A percentile compares a stretch with the other conserved stretches of the same genome.
phyloP scores from a whole-genome alignment of 1,140 invertebrate genomes.

The Atta cephalotes region DNA sequence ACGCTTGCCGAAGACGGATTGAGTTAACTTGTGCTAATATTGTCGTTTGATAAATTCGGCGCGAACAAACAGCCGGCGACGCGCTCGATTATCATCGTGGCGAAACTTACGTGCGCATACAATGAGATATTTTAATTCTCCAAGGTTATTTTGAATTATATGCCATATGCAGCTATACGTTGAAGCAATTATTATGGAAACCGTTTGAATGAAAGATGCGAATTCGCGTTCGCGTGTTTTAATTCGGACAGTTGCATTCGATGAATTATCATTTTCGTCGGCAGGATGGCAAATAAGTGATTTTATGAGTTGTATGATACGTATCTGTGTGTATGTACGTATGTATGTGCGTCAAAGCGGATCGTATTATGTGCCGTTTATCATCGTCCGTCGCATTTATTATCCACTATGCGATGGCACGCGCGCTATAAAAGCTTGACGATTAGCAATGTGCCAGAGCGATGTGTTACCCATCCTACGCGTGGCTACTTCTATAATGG shows the following conservation, averaged over 20 bases:
- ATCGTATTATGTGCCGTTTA: conserved; percentile 35
- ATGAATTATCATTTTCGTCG: not conserved
- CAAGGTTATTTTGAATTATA: not conserved
- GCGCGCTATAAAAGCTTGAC: conserved; percentile 36
- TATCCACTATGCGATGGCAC: conserved; percentile 21
- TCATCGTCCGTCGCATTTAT: conserved; percentile 42
- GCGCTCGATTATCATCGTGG: conserved; percentile 6
- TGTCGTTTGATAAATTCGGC: conserved; percentile 53
- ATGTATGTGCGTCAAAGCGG: not conserved
- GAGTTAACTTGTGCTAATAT: conserved; percentile 42
- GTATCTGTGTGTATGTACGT: not conserved
- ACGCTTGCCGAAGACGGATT: not conserved
- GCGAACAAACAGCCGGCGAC: conserved; percentile 29
- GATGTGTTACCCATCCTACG: not conserved
- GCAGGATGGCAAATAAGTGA: conserved; percentile 11
- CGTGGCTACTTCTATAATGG: not conserved
- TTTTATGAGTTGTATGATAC: not conserved
- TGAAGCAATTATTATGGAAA: not conserved
- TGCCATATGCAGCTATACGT: too few species aligned
- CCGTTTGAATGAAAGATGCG: conserved; percentile 8
- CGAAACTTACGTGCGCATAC: conserved; percentile 1
- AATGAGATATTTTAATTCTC: conserved; percentile 33
- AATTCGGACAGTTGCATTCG: not conserved
- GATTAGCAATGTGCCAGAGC: conserved; percentile 26
- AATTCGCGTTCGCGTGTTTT: not conserved